phyloP scores from a whole-genome alignment of 1,140 invertebrate species.

The Neodiprion lecontei region DNA sequence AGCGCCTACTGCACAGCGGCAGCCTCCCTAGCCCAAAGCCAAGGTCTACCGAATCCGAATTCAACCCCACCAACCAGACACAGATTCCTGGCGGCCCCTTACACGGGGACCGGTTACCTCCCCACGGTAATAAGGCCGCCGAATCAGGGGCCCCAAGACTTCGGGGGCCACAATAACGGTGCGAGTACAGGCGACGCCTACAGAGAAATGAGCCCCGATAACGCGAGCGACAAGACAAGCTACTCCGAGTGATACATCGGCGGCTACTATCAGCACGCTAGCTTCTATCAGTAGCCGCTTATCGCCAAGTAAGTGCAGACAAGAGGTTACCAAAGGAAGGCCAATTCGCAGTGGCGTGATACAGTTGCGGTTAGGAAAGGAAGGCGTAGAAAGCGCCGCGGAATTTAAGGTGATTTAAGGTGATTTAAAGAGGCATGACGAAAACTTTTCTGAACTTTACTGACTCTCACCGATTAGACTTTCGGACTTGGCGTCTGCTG shows the following conservation, averaged over 20 bases:
- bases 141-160: slow-evolving; percentile 42
- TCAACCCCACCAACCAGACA: slow-evolving; percentile 65
- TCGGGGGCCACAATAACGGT: slow-evolving; percentile 44
- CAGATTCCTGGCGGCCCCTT: slow-evolving; percentile 78
- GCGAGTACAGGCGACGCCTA: slow-evolving; percentile 41
- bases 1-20: slow-evolving; percentile 55
- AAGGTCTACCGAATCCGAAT: slow-evolving; percentile 41
- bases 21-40: slow-evolving; percentile 36
- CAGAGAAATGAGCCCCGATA: slow-evolving; percentile 55
- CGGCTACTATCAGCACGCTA: background rate
- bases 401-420: slow-evolving; percentile 25
- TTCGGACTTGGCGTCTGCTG: too few species aligned
- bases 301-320: slow-evolving; percentile 2
- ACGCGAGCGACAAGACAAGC: slow-evolving; percentile 57
- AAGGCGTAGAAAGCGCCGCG: background rate
- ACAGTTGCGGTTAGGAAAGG: slow-evolving; percentile 12
- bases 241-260: slow-evolving; percentile 52
- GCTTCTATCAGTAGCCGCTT: slow-evolving; percentile 28
- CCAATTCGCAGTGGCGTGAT: background rate
- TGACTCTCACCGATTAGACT: too few species aligned
- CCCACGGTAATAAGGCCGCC: slow-evolving; percentile 78
- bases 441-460: too few species aligned
- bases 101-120: slow-evolving; percentile 80
- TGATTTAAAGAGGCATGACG: slow-evolving; percentile 22
- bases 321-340: slow-evolving; percentile 10